A percentile compares a stretch with the other conserved stretches of the same genome.
Conservation (phyloP, 2,888 invertebrate species). For the Lycocerus yunnanus region DNA sequence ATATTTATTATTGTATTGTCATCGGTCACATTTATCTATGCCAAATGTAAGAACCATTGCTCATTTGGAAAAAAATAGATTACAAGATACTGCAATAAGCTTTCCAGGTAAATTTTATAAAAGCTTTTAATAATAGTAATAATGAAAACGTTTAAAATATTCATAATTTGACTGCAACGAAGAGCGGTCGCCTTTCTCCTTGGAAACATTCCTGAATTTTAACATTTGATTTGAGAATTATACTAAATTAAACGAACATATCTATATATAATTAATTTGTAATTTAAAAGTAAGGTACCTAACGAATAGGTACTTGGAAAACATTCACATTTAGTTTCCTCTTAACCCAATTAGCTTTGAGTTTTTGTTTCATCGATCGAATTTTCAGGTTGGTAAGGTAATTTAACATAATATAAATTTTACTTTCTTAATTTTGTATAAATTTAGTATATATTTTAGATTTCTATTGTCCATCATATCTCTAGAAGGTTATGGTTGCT, state of each 20-base stretch:
- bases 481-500: too few relatives aligned
- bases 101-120: too few relatives aligned
- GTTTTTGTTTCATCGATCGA: not conserved
- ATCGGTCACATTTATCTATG: too few relatives aligned
- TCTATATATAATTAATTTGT: not conserved
- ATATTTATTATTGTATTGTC: too few relatives aligned
- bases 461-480: not conserved
- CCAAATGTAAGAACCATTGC: too few relatives aligned
- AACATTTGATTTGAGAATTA: not conserved
- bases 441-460: not conserved
- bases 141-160: too few relatives aligned
- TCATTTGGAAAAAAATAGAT: too few relatives aligned
- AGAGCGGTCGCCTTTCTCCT: too few relatives aligned
- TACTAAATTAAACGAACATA: not conserved
- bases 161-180: too few relatives aligned
- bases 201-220: too few relatives aligned
- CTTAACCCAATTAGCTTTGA: not conserved
- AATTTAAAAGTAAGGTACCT: not conserved
- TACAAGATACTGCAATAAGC: too few relatives aligned
- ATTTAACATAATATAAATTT: not conserved
- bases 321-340: not conserved
- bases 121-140: too few relatives aligned
- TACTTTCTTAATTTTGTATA: not conserved
- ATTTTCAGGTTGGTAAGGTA: not conserved
- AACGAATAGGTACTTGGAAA: not conserved